A percentile compares a stretch with the other conserved stretches of the same genome.
These are phyloP conservation scores for Myocastor coypus DNA, from an alignment of 2,113 vertebrate genomes.

Conservation along the genomic window DNA sequence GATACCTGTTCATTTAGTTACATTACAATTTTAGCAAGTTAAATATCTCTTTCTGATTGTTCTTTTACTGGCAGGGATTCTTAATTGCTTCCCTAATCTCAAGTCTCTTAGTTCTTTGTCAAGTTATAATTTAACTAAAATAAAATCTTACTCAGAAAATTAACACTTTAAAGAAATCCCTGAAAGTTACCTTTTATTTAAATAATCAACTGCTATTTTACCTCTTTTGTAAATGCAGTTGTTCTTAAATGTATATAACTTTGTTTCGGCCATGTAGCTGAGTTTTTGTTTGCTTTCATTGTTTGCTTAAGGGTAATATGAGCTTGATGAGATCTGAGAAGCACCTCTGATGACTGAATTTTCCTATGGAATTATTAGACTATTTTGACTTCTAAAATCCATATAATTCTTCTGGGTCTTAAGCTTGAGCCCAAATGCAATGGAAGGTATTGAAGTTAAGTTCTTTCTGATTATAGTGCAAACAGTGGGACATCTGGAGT, in stretches of 20 bases:
- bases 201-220: background rate
- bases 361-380: background rate
- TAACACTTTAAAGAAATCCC: background rate
- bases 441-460: background rate
- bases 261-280: background rate
- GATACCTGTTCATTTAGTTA: background rate
- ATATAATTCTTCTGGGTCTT: background rate
- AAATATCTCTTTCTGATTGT: background rate
- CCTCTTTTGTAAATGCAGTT: background rate
- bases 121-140: background rate
- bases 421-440: background rate
- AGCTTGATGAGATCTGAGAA: background rate
- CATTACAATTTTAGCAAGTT: background rate
- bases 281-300: background rate
- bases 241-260: background rate
- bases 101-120: background rate
- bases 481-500: background rate
- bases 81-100: background rate
- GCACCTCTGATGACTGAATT: background rate
- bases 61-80: background rate
- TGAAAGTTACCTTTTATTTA: background rate
- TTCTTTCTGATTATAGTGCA: background rate
- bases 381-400: background rate
- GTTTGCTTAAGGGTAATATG: background rate
- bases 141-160: background rate